phyloP scores from a whole-genome alignment of 2,797 vertebrate genomes.

The Okamejei kenojei region DNA sequence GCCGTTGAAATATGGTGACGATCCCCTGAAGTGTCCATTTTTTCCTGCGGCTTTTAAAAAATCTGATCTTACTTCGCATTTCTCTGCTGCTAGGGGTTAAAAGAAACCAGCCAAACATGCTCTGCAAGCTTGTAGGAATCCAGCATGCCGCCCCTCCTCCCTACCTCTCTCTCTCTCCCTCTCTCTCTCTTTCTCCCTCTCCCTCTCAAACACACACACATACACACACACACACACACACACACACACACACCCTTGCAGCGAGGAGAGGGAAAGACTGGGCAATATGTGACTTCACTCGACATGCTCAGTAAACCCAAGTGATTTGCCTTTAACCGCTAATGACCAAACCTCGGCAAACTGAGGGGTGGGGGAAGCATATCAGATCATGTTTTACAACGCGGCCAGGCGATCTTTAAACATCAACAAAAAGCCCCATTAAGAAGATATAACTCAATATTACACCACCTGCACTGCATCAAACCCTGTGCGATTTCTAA shows the following conservation, averaged over 20 bases:
- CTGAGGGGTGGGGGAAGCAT: neutral
- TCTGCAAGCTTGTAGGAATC: slow-evolving; percentile 50
- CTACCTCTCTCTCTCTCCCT: neutral
- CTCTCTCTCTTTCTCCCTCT: neutral
- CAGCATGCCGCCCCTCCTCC: slow-evolving; percentile 2
- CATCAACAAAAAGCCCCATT: slow-evolving; percentile 26
- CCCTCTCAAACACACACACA: no score
- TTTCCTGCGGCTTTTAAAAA: slow-evolving; percentile 44
- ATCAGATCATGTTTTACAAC: slow-evolving; percentile 35
- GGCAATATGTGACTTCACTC: slow-evolving; percentile 26
- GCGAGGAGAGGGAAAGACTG: slow-evolving; percentile 16
- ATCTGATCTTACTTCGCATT: slow-evolving; percentile 48
- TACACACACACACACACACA: no score
- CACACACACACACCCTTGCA: no score
- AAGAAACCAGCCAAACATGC: slow-evolving; percentile 52
- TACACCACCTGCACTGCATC: slow-evolving; percentile 20
- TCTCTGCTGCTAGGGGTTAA: slow-evolving; percentile 45
- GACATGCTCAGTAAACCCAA: neutral
- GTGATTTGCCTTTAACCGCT: slow-evolving; percentile 16
- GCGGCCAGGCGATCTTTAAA: slow-evolving; percentile 20
- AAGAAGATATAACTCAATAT: slow-evolving; percentile 23
- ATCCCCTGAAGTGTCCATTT: slow-evolving; percentile 57
- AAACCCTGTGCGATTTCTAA: slow-evolving; percentile 4
- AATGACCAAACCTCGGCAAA: slow-evolving; percentile 19
- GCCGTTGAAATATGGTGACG: slow-evolving; percentile 60